Conservation (phyloP, 1,140 invertebrate species). For the Heterodera schachtii region DNA sequence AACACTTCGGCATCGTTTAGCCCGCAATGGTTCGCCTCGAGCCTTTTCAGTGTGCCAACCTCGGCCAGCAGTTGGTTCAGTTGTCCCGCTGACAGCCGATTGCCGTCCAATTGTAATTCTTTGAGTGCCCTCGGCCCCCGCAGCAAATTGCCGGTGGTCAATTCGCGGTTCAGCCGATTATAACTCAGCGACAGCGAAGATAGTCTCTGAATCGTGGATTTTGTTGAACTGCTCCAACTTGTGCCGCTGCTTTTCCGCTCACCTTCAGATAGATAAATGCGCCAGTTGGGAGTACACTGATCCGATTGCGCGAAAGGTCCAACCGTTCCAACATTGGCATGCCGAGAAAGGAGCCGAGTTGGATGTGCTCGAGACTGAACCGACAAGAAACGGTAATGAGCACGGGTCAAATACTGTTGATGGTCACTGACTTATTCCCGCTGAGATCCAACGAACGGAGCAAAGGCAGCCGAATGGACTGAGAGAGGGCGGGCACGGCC, state of each 20-base stretch:
- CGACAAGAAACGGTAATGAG: not conserved
- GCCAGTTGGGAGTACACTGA: slow-evolving; percentile 55
- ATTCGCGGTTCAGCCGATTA: slow-evolving; percentile 49
- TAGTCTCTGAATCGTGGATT: not conserved
- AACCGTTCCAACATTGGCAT: slow-evolving; percentile 45
- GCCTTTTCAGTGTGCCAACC: slow-evolving; percentile 41
- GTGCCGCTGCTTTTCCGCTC: not conserved
- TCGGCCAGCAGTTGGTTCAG: slow-evolving; percentile 56
- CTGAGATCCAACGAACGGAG: slow-evolving; percentile 50
- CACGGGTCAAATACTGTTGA: not conserved
- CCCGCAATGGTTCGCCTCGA: slow-evolving; percentile 55
- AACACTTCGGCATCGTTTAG: slow-evolving; percentile 47
- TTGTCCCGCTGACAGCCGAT: slow-evolving; percentile 48
- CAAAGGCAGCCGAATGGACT: slow-evolving; percentile 47
- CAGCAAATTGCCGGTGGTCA: slow-evolving; percentile 48
- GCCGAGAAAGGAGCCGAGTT: slow-evolving; percentile 55
- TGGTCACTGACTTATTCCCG: slow-evolving; percentile 31
- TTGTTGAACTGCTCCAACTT: not conserved
- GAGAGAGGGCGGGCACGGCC: slow-evolving; percentile 53
- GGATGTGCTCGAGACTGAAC: slow-evolving; percentile 46
- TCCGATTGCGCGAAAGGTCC: slow-evolving; percentile 52
- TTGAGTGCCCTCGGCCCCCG: slow-evolving; percentile 46
- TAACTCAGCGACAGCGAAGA: slow-evolving; percentile 46
- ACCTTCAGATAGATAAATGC: slow-evolving; percentile 57
- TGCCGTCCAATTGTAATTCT: slow-evolving; percentile 56